phyloP scores from a whole-genome alignment of 2,113 vertebrate genomes.

The Ceyx cyanopectus region DNA sequence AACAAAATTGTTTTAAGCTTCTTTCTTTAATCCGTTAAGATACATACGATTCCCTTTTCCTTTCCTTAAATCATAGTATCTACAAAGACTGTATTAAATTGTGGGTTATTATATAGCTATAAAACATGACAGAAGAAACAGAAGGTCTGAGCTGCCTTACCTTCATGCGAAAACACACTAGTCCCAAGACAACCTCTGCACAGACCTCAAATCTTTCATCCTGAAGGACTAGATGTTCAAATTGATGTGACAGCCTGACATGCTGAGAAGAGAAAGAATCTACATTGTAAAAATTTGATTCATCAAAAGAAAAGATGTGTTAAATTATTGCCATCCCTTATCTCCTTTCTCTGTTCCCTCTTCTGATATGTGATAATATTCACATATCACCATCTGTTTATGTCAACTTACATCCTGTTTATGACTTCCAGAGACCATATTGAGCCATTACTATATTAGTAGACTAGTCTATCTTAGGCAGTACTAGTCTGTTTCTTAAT shows the following conservation, averaged over 20 bases:
- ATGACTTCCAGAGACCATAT: background rate
- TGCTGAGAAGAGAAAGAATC: slow-evolving; percentile 79
- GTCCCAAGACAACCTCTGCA: slow-evolving; percentile 88
- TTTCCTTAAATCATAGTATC: background rate
- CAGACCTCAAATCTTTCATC: slow-evolving; percentile 93
- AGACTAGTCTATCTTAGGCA: background rate
- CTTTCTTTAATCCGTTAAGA: background rate
- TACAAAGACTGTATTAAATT: background rate
- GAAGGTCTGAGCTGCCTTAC: slow-evolving; percentile 69
- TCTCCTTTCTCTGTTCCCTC: background rate
- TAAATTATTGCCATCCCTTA: background rate
- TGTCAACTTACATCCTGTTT: background rate
- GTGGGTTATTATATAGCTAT: background rate
- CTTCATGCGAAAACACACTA: slow-evolving; percentile 98
- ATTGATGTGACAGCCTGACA: slow-evolving; percentile 87
- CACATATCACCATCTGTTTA: background rate
- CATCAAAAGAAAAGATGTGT: background rate
- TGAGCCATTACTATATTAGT: background rate
- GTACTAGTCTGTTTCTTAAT: background rate
- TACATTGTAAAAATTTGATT: background rate
- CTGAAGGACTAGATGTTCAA: slow-evolving; percentile 85
- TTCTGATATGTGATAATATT: background rate
- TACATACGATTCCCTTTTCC: background rate
- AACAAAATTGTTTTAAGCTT: background rate
- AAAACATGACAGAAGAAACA: background rate